A percentile compares a stretch with the other conserved stretches of the same genome.
These are phyloP conservation scores for Fulica atra DNA, from an alignment of 2,113 vertebrate genomes.

Conservation along the genomic window DNA sequence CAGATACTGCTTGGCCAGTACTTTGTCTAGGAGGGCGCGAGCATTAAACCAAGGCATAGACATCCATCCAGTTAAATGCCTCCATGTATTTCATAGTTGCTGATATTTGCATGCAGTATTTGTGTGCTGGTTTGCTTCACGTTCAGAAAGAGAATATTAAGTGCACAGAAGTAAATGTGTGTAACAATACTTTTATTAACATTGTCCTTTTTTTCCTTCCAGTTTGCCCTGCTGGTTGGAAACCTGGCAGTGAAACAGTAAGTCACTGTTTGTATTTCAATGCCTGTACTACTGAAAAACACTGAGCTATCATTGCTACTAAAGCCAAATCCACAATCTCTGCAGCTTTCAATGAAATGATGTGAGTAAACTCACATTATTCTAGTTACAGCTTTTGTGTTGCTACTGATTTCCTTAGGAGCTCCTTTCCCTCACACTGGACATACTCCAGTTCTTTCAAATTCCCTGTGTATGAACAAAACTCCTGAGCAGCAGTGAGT, in stretches of 20 bases:
- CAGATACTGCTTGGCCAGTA: neutral
- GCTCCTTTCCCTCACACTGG: neutral
- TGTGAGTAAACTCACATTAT: neutral
- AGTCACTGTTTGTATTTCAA: constrained; percentile 65
- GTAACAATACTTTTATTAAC: neutral
- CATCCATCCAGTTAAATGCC: neutral
- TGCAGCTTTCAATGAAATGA: neutral
- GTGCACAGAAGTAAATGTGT: neutral
- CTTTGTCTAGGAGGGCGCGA: neutral
- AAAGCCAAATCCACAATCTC: neutral
- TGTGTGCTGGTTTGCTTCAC: neutral
- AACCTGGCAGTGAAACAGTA: constrained; percentile 97
- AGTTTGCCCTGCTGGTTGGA: constrained; percentile 98
- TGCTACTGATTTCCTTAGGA: neutral
- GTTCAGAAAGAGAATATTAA: neutral
- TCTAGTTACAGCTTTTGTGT: neutral
- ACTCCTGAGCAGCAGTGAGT: neutral
- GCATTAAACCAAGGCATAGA: neutral
- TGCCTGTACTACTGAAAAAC: neutral
- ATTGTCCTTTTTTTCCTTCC: neutral
- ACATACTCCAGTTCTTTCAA: neutral
- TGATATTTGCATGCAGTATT: neutral
- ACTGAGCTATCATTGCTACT: neutral
- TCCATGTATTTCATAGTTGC: neutral
- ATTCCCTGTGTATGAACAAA: neutral